These are phyloP conservation scores for Malachius bipustulatus DNA, from an alignment of 2,888 invertebrate genomes.

Conservation along the genomic window DNA sequence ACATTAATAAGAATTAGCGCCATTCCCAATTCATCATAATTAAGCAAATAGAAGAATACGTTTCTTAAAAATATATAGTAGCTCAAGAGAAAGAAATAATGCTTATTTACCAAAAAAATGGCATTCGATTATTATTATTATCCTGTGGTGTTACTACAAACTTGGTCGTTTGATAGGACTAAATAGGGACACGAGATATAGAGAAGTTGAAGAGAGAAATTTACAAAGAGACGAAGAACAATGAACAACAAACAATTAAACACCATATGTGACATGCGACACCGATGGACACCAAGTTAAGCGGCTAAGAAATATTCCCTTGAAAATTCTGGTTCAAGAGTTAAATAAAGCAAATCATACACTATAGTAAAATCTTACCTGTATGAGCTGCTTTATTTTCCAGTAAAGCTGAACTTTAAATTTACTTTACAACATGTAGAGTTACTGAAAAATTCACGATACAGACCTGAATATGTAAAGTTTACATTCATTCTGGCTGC, in stretches of 20 bases:
- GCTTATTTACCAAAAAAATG: slow-evolving; percentile 4
- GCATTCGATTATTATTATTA: slow-evolving; percentile 18
- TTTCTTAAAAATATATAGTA: not conserved
- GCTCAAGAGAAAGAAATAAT: not conserved
- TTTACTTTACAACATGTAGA: too few species aligned
- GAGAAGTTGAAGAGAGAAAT: slow-evolving; percentile 20
- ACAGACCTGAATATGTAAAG: too few species aligned
- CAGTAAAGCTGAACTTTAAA: too few species aligned
- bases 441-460: too few species aligned
- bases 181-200: not conserved
- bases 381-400: too few species aligned
- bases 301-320: too few species aligned
- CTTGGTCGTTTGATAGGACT: slow-evolving; percentile 21
- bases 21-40: not conserved
- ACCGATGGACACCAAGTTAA: too few species aligned
- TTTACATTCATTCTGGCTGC: too few species aligned
- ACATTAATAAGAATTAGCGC: not conserved
- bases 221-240: slow-evolving; percentile 33
- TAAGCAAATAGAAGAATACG: not conserved
- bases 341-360: too few species aligned
- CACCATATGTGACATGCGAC: slow-evolving; percentile 36
- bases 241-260: slow-evolving; percentile 38
- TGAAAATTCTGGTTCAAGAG: too few species aligned
- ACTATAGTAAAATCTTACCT: too few species aligned
- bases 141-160: slow-evolving; percentile 23